phyloP scores from a whole-genome alignment of 2,797 vertebrate genomes.

The Myotis daubentonii region DNA sequence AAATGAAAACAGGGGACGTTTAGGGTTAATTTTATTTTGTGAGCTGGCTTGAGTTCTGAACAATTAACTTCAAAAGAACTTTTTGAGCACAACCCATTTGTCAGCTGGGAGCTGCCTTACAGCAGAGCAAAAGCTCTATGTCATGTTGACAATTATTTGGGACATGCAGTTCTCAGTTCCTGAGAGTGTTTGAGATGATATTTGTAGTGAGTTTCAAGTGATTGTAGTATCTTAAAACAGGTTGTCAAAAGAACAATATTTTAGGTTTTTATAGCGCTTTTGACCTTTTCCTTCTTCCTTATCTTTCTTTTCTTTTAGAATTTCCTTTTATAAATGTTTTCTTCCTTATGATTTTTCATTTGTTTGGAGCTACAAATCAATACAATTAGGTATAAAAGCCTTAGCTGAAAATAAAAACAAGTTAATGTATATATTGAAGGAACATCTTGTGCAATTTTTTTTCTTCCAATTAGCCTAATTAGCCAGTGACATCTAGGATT shows the following conservation, averaged over 20 bases:
- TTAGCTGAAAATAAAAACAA: conserved; percentile 81
- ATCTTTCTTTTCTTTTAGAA: conserved; percentile 59
- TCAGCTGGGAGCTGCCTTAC: conserved; percentile 24
- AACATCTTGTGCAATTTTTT: conserved; percentile 71
- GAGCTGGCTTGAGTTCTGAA: conserved; percentile 41
- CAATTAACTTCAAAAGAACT: conserved; percentile 55
- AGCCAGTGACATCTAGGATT: conserved; percentile 76
- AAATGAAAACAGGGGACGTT: neutral
- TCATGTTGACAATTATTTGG: conserved; percentile 55
- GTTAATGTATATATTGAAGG: conserved; percentile 73
- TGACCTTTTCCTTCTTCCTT: conserved; percentile 53
- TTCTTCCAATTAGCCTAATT: conserved; percentile 74
- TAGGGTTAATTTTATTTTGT: conserved; percentile 15
- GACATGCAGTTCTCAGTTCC: neutral
- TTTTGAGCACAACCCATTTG: conserved; percentile 40
- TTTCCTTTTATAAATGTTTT: conserved; percentile 51
- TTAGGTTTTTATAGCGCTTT: conserved; percentile 49
- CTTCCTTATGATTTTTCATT: conserved; percentile 43
- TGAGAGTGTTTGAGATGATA: neutral
- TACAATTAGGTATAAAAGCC: conserved; percentile 78
- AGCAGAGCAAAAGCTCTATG: neutral
- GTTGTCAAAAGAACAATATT: conserved; percentile 44
- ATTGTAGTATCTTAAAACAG: neutral
- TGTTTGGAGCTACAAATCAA: conserved; percentile 70
- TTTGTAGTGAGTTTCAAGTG: conserved; percentile 59